phyloP scores from a whole-genome alignment of 2,888 invertebrate genomes.

The Scrobipalpa costella region DNA sequence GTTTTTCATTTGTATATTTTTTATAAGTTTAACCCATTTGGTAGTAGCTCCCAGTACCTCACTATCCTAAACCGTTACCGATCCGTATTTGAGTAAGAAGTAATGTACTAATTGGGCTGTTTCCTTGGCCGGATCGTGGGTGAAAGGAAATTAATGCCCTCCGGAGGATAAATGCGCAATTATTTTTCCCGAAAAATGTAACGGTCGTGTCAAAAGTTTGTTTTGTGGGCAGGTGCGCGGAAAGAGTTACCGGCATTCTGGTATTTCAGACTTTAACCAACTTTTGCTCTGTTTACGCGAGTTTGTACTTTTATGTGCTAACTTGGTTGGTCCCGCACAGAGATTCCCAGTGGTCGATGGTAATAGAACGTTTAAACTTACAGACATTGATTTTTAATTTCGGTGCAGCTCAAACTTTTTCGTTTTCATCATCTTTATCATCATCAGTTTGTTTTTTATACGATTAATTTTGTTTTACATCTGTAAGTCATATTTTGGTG shows the following conservation, averaged over 20 bases:
- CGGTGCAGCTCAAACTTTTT: neutral
- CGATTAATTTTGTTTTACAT: neutral
- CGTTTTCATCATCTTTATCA: no score
- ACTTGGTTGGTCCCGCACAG: conserved; percentile 35
- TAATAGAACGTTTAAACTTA: neutral
- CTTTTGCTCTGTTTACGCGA: conserved; percentile 20
- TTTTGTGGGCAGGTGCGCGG: conserved; percentile 64
- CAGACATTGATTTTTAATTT: neutral
- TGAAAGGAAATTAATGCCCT: conserved; percentile 73
- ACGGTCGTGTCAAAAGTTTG: conserved; percentile 70
- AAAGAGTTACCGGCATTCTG: conserved; percentile 49
- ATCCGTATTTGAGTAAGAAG: conserved; percentile 56
- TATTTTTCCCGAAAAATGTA: conserved; percentile 69
- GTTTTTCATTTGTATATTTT: neutral
- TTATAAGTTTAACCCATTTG: conserved; percentile 25
- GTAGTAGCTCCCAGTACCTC: conserved; percentile 32
- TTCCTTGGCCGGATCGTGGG: conserved; percentile 60
- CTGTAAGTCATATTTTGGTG: neutral
- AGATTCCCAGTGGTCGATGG: neutral
- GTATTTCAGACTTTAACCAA: conserved; percentile 34
- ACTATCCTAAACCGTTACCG: conserved; percentile 40
- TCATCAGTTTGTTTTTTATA: no score
- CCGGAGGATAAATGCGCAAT: conserved; percentile 69
- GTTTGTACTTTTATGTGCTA: conserved; percentile 40
- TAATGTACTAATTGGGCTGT: conserved; percentile 72